Evolutionary conservation across 2,113 vertebrate genomes (phyloP).

Genomic region (Geococcyx californianus): DNA sequence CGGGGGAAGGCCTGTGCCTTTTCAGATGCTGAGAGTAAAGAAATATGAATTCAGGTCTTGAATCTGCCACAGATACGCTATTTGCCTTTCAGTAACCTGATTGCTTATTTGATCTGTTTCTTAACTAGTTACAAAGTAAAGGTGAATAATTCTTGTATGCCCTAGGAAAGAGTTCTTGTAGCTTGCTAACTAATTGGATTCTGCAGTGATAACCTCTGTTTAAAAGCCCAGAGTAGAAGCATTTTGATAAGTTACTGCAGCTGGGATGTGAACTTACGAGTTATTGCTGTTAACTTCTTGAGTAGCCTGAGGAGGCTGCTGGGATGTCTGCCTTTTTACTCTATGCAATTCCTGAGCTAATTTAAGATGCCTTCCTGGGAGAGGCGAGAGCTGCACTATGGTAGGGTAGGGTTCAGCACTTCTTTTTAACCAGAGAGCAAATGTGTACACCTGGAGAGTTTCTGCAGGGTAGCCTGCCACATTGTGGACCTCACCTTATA

Average conservation of each 20-base stretch:
- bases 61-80: not conserved
- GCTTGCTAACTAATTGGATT: not conserved
- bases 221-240: not conserved
- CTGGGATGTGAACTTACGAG: accelerated
- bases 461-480: not conserved
- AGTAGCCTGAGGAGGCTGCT: not conserved
- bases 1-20: not conserved
- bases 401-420: not conserved
- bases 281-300: not conserved
- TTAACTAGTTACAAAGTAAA: not conserved
- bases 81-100: not conserved
- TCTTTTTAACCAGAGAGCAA: not conserved
- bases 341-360: not conserved
- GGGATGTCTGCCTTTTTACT: not conserved
- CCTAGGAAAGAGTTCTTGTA: not conserved
- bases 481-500: not conserved
- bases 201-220: not conserved
- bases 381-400: not conserved
- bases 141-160: not conserved
- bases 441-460: not conserved
- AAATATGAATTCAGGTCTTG: not conserved
- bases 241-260: not conserved
- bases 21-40: not conserved
- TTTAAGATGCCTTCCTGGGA: not conserved
- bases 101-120: not conserved